Percentiles rank a stretch among this genome's conserved stretches.
Conservation (phyloP, 2,888 invertebrate genomes). For the Agriopis leucophaearia region DNA sequence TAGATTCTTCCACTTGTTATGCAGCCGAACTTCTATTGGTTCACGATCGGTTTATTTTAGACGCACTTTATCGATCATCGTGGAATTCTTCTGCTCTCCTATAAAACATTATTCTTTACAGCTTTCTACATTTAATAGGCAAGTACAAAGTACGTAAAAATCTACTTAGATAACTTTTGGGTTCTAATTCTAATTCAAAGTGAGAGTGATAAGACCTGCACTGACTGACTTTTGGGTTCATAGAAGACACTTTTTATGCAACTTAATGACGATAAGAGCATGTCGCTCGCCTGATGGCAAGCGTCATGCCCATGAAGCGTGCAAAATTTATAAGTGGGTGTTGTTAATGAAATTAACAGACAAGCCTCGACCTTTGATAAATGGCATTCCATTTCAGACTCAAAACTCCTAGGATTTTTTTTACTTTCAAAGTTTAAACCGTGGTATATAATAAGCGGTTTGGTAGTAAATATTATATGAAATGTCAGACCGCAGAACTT, state of each 20-base stretch:
- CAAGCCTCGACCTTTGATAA: slow-evolving; percentile 1
- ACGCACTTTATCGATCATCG: slow-evolving; percentile 45
- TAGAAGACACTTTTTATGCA: slow-evolving; percentile 1
- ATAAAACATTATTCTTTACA: slow-evolving; percentile 1
- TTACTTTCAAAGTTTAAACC: neutral
- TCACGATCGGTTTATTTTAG: slow-evolving; percentile 62
- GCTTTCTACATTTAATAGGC: neutral
- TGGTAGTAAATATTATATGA: slow-evolving; percentile 34
- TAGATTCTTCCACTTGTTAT: slow-evolving; percentile 63
- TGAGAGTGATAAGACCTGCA: no score
- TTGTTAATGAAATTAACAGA: slow-evolving; percentile 14
- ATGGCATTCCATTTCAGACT: slow-evolving; percentile 27
- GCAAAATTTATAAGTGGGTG: slow-evolving; percentile 24
- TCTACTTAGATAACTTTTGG: no score
- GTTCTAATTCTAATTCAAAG: no score
- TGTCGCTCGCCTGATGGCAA: neutral
- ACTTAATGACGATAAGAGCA: neutral
- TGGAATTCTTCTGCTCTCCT: slow-evolving; percentile 44
- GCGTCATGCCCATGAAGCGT: neutral
- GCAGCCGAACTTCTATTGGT: slow-evolving; percentile 55
- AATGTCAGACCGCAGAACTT: slow-evolving; percentile 63
- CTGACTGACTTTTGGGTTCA: slow-evolving; percentile 1
- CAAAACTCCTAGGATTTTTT: no score
- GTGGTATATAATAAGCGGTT: neutral
- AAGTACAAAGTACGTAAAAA: neutral